These are phyloP conservation scores for Taenioides sp. DNA, from an alignment of 2,797 vertebrate genomes.

Conservation along the genomic window DNA sequence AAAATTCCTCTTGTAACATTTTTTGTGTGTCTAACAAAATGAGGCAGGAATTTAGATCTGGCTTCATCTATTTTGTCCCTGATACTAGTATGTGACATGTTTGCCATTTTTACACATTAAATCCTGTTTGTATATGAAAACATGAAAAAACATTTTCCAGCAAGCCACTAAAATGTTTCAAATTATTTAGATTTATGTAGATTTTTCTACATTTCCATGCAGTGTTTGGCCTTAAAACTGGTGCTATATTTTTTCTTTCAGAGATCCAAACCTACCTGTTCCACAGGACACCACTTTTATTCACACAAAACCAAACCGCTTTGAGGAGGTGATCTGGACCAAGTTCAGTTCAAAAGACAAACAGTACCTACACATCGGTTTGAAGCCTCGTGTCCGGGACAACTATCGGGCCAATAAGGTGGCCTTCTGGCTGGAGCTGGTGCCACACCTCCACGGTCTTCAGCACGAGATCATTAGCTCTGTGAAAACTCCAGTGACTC, in stretches of 20 bases:
- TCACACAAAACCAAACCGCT: slow-evolving; percentile 95
- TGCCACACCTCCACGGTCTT: slow-evolving; percentile 89
- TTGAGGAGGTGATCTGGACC: slow-evolving; percentile 95
- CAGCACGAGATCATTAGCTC: slow-evolving; percentile 76
- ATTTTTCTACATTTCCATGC: neutral
- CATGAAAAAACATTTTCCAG: no score
- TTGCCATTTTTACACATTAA: no score
- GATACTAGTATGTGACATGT: no score
- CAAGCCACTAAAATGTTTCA: no score
- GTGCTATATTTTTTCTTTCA: slow-evolving; percentile 44
- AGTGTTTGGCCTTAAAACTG: neutral
- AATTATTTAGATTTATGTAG: neutral
- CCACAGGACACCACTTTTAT: slow-evolving; percentile 97
- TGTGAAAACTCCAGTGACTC: slow-evolving; percentile 80
- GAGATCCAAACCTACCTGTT: slow-evolving; percentile 91
- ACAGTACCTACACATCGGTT: slow-evolving; percentile 93
- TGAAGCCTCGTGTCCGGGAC: slow-evolving; percentile 91
- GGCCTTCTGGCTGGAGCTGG: slow-evolving; percentile 95
- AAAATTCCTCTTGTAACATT: no score
- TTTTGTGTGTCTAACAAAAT: no score
- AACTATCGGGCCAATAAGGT: slow-evolving; percentile 97
- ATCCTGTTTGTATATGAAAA: no score
- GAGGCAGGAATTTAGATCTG: neutral
- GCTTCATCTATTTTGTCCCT: neutral
- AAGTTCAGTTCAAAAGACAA: slow-evolving; percentile 97